Conservation (phyloP, 2,888 invertebrate species). For the Torymus aiolomorphi region DNA sequence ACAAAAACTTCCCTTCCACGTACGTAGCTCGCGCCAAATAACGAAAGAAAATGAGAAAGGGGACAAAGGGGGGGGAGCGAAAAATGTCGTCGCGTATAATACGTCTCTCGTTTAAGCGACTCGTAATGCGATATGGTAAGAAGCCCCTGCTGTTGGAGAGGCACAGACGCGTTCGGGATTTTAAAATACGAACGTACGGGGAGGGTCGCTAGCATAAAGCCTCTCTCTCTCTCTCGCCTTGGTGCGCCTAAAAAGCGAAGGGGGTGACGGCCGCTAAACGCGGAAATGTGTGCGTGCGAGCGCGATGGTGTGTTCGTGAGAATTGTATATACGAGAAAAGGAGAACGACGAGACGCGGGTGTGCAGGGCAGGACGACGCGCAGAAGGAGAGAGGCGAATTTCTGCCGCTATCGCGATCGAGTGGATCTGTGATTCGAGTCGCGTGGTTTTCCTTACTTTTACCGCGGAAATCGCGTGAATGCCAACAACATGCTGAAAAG, state of each 20-base stretch:
- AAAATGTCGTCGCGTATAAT: conserved; percentile 39
- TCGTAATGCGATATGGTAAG: conserved; percentile 54
- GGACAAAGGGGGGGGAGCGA: background rate
- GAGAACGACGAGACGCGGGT: no score
- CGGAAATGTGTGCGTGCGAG: background rate
- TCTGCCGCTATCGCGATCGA: background rate
- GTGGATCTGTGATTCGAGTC: conserved; percentile 2
- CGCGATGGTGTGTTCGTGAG: no score
- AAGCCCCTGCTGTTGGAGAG: conserved; percentile 30
- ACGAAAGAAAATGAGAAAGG: conserved; percentile 5
- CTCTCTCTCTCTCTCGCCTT: background rate
- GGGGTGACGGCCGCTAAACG: background rate
- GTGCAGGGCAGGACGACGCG: no score
- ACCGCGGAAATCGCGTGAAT: background rate
- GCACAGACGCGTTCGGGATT: conserved; percentile 38
- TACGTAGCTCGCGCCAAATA: background rate
- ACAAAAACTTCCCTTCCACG: no score
- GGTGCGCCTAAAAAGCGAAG: conserved; percentile 3
- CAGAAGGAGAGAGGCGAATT: background rate
- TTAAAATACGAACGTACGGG: conserved; percentile 49
- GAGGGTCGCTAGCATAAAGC: background rate
- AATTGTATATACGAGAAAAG: no score
- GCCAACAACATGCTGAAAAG: no score
- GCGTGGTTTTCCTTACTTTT: no score
- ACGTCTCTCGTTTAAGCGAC: conserved; percentile 48